Conservation (phyloP, 2,113 vertebrate genomes). For the Otolemur garnettii region DNA sequence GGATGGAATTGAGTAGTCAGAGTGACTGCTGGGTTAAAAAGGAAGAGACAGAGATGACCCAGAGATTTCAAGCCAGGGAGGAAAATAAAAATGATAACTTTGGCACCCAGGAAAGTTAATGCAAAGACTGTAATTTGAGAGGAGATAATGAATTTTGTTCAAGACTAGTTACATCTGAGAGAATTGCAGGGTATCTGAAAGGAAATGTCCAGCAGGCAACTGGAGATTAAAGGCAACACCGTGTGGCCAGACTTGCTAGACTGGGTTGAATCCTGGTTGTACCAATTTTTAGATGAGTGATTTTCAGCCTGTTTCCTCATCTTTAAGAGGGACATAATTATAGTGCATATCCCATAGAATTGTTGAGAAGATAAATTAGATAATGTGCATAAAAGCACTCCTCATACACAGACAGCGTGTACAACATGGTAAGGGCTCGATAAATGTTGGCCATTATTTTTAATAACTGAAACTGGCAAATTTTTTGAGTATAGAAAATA, state of each 20-base stretch:
- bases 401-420: not conserved
- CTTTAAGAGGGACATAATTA: not conserved
- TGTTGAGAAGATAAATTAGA: not conserved
- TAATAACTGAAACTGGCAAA: not conserved
- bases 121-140: not conserved
- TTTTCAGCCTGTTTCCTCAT: not conserved
- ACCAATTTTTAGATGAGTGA: not conserved
- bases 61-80: not conserved
- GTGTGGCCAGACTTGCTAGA: not conserved
- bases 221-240: not conserved
- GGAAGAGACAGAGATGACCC: not conserved
- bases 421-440: not conserved
- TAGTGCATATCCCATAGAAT: not conserved
- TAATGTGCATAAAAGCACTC: not conserved
- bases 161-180: not conserved
- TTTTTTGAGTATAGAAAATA: not conserved
- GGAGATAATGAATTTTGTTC: not conserved
- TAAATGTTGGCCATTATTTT: slow-evolving; percentile 16
- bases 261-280: not conserved
- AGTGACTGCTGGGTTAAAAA: not conserved
- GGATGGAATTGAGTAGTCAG: not conserved
- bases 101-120: not conserved
- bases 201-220: not conserved
- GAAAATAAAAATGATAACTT: not conserved
- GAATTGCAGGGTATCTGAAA: not conserved